Conservation (phyloP, 2,113 vertebrate species). For the Oceanites oceanicus region DNA sequence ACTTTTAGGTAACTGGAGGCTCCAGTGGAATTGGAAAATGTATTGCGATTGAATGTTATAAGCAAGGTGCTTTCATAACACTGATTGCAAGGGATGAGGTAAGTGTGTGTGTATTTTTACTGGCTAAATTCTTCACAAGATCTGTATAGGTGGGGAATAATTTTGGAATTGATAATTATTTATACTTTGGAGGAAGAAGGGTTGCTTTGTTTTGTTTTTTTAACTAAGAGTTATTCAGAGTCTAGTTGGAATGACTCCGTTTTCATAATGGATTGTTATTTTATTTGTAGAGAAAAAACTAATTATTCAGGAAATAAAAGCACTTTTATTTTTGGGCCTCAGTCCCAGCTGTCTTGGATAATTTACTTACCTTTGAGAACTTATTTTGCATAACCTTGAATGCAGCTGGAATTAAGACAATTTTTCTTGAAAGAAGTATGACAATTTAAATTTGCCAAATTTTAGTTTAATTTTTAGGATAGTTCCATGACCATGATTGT, state of each 20-base stretch:
- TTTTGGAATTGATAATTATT: not conserved
- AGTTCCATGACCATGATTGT: not conserved
- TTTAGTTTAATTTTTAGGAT: not conserved
- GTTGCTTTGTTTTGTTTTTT: not conserved
- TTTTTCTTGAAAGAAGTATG: not conserved
- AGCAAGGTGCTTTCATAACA: constrained; percentile 95
- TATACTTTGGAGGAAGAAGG: not conserved
- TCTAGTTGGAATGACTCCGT: not conserved
- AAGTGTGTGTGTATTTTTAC: constrained; percentile 17
- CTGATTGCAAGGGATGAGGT: constrained; percentile 96
- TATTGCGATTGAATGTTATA: constrained; percentile 93
- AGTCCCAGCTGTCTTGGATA: not conserved
- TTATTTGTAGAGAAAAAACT: not conserved
- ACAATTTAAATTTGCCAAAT: not conserved
- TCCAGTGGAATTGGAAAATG: constrained; percentile 98
- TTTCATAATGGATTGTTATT: not conserved
- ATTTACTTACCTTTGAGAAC: not conserved
- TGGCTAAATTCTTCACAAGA: not conserved
- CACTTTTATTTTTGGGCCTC: not conserved
- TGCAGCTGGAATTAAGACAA: not conserved
- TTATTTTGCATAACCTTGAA: not conserved
- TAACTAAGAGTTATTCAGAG: not conserved
- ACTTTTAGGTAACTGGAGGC: constrained; percentile 90
- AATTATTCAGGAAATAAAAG: not conserved
- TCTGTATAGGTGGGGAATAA: not conserved